phyloP scores from a whole-genome alignment of 1,140 invertebrate genomes.

The Drosophila insularis region DNA sequence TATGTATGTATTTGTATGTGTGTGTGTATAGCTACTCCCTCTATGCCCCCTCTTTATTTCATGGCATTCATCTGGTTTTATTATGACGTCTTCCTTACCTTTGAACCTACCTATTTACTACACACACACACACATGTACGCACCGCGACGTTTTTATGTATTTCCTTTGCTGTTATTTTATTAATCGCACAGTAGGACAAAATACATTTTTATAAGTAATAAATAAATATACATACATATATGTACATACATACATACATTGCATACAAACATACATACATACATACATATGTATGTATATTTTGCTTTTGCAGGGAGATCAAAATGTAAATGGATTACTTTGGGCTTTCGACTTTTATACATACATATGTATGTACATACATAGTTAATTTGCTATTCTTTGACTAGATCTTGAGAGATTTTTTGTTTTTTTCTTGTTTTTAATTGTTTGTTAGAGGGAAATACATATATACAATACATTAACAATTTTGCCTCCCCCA shows the following conservation, averaged over 20 bases:
- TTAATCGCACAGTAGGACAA: slow-evolving; percentile 46
- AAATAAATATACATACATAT: neutral
- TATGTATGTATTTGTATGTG: too few species aligned
- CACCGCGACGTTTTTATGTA: slow-evolving; percentile 53
- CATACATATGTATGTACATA: neutral
- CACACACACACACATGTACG: slow-evolving; percentile 14
- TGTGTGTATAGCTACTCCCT: too few species aligned
- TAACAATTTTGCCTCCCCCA: slow-evolving; percentile 2
- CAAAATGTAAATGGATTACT: too few species aligned
- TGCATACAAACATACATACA: neutral
- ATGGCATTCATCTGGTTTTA: slow-evolving; percentile 20
- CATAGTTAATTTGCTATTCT: neutral
- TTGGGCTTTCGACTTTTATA: neutral
- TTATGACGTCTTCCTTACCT: slow-evolving; percentile 47
- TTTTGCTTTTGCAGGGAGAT: too few species aligned
- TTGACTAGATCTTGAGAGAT: slow-evolving; percentile 7
- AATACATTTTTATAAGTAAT: slow-evolving; percentile 11
- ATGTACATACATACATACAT: too few species aligned
- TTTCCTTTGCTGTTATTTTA: slow-evolving; percentile 75
- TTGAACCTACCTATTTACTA: slow-evolving; percentile 36
- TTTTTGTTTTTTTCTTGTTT: neutral
- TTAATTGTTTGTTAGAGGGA: neutral
- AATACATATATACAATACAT: too few species aligned
- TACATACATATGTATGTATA: neutral
- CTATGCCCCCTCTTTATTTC: neutral